Percentiles rank a stretch among this genome's conserved stretches.
Conservation (phyloP, 2,888 invertebrate species). For the Sinopyrophorus schimmeli region DNA sequence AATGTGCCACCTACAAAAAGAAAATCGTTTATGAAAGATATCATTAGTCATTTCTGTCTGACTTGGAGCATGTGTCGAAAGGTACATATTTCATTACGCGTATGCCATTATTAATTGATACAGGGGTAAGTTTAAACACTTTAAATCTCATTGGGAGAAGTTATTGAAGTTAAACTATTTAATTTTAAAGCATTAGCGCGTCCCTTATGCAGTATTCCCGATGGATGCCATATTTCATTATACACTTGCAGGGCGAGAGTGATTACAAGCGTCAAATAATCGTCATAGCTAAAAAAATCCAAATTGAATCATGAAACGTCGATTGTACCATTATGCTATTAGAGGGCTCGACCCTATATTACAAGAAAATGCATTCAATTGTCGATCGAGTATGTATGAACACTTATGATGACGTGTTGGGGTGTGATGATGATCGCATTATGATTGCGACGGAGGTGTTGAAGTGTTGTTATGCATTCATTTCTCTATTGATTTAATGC, state of each 20-base stretch:
- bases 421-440: constrained; percentile 47
- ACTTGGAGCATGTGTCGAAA: constrained; percentile 42
- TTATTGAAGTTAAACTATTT: constrained; percentile 54
- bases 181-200: constrained; percentile 44
- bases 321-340: constrained; percentile 72
- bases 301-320: constrained; percentile 73
- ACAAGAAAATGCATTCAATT: constrained; percentile 54
- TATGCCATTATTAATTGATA: constrained; percentile 42
- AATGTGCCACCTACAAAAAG: no score
- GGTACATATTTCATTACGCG: constrained; percentile 42
- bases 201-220: constrained; percentile 45
- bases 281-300: constrained; percentile 61
- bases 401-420: constrained; percentile 52
- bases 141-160: constrained; percentile 36
- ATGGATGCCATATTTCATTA: constrained; percentile 55
- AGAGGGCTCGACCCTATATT: constrained; percentile 59
- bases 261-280: constrained; percentile 55
- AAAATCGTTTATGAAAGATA: no score
- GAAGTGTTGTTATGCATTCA: constrained; percentile 24
- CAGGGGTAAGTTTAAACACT: constrained; percentile 46
- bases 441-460: constrained; percentile 39
- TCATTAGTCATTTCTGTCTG: not conserved
- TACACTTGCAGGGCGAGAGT: constrained; percentile 40
- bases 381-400: constrained; percentile 55
- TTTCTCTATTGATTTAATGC: constrained; percentile 10